Percentiles rank a stretch among this genome's conserved stretches.
phyloP scores from a whole-genome alignment of 1,140 invertebrate species.

The Ditylenchus dipsaci region DNA sequence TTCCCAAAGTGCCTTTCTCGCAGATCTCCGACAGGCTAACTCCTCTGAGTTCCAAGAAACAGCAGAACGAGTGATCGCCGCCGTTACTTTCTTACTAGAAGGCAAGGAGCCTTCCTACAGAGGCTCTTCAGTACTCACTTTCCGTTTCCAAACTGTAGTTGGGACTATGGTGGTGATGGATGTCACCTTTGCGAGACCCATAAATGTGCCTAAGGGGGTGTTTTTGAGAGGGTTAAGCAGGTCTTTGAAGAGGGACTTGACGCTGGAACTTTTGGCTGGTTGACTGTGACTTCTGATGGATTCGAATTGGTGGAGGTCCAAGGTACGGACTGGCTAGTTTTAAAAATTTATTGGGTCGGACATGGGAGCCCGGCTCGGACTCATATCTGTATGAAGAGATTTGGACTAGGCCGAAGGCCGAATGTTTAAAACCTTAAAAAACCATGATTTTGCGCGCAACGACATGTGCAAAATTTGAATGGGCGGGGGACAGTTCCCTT shows the following conservation, averaged over 20 bases:
- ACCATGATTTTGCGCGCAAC: no score
- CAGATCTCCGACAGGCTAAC: constrained; percentile 6
- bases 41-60: constrained; percentile 17
- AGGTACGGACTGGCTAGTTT: constrained; percentile 15
- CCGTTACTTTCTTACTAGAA: constrained; percentile 8
- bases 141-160: constrained; percentile 25
- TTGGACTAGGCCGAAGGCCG: no score
- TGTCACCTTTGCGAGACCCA: constrained; percentile 26
- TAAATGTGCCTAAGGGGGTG: not conserved
- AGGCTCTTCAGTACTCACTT: not conserved
- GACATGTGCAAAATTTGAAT: no score
- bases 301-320: constrained; percentile 31
- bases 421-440: no score
- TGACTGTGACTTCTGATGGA: constrained; percentile 32
- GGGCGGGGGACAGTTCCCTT: no score
- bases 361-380: no score
- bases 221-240: not conserved
- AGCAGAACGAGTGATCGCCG: constrained; percentile 6
- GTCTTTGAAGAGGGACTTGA: not conserved
- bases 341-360: no score
- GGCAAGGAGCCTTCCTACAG: not conserved
- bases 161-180: constrained; percentile 40
- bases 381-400: no score
- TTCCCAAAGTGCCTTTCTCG: constrained; percentile 36
- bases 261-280: constrained; percentile 21